Evolutionary conservation across 2,888 invertebrate genomes (phyloP).

Genomic region (Muschampia plurimacula): DNA sequence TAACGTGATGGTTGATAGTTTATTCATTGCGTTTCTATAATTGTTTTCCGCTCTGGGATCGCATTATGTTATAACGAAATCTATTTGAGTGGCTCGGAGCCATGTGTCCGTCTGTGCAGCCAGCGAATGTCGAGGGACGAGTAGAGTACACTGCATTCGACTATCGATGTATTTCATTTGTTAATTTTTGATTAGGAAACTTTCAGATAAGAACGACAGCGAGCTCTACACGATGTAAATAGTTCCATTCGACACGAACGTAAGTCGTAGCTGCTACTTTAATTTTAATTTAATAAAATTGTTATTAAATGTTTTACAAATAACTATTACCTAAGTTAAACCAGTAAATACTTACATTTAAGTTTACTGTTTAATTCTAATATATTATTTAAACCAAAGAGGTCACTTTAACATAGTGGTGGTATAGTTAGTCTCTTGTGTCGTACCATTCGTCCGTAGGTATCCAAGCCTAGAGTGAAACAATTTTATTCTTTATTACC

Average conservation of each 20-base stretch:
- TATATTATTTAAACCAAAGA: too few relatives aligned
- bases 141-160: slow-evolving; percentile 52
- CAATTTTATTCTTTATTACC: slow-evolving; percentile 62
- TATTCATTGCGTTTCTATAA: slow-evolving; percentile 79
- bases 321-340: too few relatives aligned
- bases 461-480: slow-evolving; percentile 45
- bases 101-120: slow-evolving; percentile 58
- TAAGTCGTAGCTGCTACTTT: too few relatives aligned
- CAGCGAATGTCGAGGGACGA: slow-evolving; percentile 51
- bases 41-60: slow-evolving; percentile 75
- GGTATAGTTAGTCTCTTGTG: background rate
- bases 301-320: too few relatives aligned
- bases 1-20: slow-evolving; percentile 66
- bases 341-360: too few relatives aligned
- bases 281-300: too few relatives aligned
- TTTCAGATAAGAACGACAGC: too few relatives aligned
- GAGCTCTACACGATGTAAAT: too few relatives aligned
- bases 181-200: too few relatives aligned
- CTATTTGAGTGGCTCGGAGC: slow-evolving; percentile 77
- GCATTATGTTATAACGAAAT: slow-evolving; percentile 76
- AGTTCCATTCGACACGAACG: too few relatives aligned
- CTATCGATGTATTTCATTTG: slow-evolving; percentile 10
- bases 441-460: background rate
- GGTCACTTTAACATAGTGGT: too few relatives aligned
- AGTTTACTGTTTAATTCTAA: too few relatives aligned